Conservation (phyloP, 2,888 invertebrate species). For the Drosophila mimetica region DNA sequence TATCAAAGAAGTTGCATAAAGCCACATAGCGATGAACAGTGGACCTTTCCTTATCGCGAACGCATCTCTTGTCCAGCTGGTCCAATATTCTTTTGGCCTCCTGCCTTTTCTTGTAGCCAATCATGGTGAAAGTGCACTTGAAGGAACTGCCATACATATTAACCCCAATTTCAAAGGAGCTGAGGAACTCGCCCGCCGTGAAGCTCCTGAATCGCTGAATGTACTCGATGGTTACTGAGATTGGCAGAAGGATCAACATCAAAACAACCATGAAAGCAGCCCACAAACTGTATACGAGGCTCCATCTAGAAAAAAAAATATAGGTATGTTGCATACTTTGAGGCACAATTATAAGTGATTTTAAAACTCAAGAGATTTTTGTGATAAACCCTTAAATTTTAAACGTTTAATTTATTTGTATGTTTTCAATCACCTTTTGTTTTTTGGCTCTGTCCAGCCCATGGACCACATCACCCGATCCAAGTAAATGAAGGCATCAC, state of each 20-base stretch:
- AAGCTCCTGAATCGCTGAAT: slow-evolving; percentile 23
- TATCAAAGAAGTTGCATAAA: slow-evolving; percentile 24
- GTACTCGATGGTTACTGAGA: slow-evolving; percentile 1
- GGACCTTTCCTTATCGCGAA: slow-evolving; percentile 6
- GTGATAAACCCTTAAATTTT: too few species aligned
- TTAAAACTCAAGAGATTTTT: too few species aligned
- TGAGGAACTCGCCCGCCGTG: slow-evolving; percentile 49
- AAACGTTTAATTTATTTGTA: too few species aligned
- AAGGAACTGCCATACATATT: slow-evolving; percentile 19
- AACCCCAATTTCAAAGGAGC: slow-evolving; percentile 34
- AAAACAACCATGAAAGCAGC: not conserved
- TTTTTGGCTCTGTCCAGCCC: slow-evolving; percentile 23
- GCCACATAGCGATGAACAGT: slow-evolving; percentile 40
- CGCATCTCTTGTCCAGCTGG: slow-evolving; percentile 46
- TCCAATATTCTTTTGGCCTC: slow-evolving; percentile 42
- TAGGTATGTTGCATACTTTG: too few species aligned
- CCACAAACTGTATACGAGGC: not conserved
- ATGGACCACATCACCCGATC: slow-evolving; percentile 43
- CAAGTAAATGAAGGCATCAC: slow-evolving; percentile 58
- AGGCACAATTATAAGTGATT: too few species aligned
- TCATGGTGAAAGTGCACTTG: slow-evolving; percentile 32
- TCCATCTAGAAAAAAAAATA: not conserved
- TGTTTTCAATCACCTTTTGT: too few species aligned
- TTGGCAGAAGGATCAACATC: slow-evolving; percentile 14
- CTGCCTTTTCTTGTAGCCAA: slow-evolving; percentile 36